phyloP scores from a whole-genome alignment of 2,888 invertebrate genomes.

The Halocaridina rubra region DNA sequence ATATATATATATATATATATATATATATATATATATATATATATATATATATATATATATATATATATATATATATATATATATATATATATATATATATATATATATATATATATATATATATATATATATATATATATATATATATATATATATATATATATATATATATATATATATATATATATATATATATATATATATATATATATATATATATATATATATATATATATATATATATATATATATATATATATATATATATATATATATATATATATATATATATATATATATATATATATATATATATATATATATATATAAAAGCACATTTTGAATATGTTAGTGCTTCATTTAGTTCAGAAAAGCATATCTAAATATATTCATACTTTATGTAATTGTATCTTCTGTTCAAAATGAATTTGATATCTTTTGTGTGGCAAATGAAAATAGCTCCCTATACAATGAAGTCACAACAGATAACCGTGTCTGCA shows the following conservation, averaged over 20 bases:
- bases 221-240: background rate
- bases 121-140: background rate
- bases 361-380: too few species aligned
- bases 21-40: background rate
- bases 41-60: background rate
- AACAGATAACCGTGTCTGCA: too few species aligned
- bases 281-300: background rate
- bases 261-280: background rate
- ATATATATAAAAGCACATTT: background rate
- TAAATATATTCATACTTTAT: too few species aligned
- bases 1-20: background rate
- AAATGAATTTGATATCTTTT: too few species aligned
- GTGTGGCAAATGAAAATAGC: too few species aligned
- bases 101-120: background rate
- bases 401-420: too few species aligned
- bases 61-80: background rate
- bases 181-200: background rate
- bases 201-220: background rate
- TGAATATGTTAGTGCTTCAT: too few species aligned
- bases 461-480: too few species aligned
- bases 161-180: background rate
- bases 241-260: background rate
- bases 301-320: background rate
- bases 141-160: background rate
- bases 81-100: background rate